phyloP scores from a whole-genome alignment of 2,797 vertebrate genomes.

The Limosa lapponica region DNA sequence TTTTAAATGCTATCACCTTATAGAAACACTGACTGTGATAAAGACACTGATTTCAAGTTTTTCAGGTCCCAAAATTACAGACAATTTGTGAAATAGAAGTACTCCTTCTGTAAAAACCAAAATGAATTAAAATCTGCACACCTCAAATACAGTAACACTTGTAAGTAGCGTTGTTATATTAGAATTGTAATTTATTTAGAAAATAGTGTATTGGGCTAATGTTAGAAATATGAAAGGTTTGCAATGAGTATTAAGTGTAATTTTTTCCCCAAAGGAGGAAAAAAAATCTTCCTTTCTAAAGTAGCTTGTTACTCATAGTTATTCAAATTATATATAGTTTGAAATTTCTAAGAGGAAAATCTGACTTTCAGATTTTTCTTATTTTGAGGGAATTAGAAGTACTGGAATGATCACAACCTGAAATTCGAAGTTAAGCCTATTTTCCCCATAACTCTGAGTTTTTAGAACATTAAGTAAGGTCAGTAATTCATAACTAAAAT shows the following conservation, averaged over 20 bases:
- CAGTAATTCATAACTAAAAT: neutral
- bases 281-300: neutral
- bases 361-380: neutral
- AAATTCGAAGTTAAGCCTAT: neutral
- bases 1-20: neutral
- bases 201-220: neutral
- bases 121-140: neutral
- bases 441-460: neutral
- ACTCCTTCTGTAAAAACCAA: neutral
- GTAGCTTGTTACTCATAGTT: neutral
- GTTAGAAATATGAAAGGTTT: neutral
- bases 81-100: neutral
- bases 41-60: neutral
- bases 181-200: neutral
- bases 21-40: neutral
- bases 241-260: neutral
- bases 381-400: neutral
- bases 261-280: neutral
- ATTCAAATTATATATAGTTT: neutral
- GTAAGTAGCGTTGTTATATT: neutral
- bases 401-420: neutral
- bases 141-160: neutral
- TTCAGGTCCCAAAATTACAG: neutral
- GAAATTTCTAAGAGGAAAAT: neutral
- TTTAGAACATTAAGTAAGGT: neutral